phyloP scores from a whole-genome alignment of 2,888 invertebrate species.

The Tachina lurida region DNA sequence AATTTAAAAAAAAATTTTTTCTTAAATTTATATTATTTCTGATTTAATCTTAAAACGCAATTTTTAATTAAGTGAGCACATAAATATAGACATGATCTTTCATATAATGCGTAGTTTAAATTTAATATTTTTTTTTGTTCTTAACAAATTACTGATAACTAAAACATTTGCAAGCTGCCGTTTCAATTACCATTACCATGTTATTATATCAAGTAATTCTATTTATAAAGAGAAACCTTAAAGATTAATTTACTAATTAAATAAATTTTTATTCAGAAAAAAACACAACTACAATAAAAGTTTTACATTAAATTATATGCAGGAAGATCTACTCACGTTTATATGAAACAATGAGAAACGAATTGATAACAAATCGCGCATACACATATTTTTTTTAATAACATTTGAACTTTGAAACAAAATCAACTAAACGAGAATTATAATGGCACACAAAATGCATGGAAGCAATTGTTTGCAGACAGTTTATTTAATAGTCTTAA shows the following conservation, averaged over 20 bases:
- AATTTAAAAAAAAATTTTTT: slow-evolving; percentile 1
- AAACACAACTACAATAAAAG: slow-evolving; percentile 9
- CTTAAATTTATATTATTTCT: slow-evolving; percentile 24
- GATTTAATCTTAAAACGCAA: slow-evolving; percentile 67
- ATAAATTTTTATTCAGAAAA: not conserved
- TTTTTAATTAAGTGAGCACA: slow-evolving; percentile 4
- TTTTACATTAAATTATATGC: slow-evolving; percentile 20
- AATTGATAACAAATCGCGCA: slow-evolving; percentile 7
- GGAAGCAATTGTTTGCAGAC: not conserved
- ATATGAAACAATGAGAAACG: slow-evolving; percentile 22
- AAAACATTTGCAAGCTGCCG: slow-evolving; percentile 27
- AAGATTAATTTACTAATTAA: slow-evolving; percentile 43
- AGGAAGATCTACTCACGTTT: slow-evolving; percentile 57
- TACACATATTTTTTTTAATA: not conserved
- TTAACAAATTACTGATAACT: slow-evolving; percentile 48
- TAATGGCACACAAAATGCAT: not conserved
- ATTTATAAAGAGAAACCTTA: slow-evolving; percentile 12
- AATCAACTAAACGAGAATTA: slow-evolving; percentile 28
- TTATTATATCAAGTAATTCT: slow-evolving; percentile 23
- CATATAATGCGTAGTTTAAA: slow-evolving; percentile 64
- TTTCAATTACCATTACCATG: slow-evolving; percentile 6
- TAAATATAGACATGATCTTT: slow-evolving; percentile 20
- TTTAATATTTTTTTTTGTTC: slow-evolving; percentile 42
- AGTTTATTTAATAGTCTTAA: slow-evolving; percentile 1
- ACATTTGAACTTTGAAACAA: slow-evolving; percentile 55